Conservation (phyloP, 2,113 vertebrate species). For the Notarius quadriscutis region DNA sequence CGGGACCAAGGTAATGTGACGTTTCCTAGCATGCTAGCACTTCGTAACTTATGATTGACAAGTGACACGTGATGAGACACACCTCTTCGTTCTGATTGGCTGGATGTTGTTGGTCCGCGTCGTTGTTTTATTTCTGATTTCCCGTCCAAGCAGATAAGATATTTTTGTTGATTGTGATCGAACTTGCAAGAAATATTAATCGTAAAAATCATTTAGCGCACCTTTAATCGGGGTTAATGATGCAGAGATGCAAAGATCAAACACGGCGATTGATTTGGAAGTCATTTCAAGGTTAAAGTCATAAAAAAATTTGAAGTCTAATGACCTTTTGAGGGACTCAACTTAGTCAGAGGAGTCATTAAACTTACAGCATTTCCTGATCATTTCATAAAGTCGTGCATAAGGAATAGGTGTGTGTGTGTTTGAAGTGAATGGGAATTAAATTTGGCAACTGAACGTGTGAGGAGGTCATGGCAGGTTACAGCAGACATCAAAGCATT, state of each 20-base stretch:
- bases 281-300: slow-evolving; percentile 11
- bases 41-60: background rate
- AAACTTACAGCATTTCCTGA: slow-evolving; percentile 26
- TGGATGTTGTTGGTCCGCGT: background rate
- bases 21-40: background rate
- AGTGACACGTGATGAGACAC: background rate
- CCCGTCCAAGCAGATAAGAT: background rate
- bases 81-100: background rate
- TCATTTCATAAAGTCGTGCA: slow-evolving; percentile 25
- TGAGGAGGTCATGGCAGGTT: slow-evolving; percentile 34
- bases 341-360: background rate
- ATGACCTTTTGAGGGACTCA: background rate
- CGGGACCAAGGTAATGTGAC: too few species aligned
- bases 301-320: background rate
- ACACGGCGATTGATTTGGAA: background rate
- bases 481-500: slow-evolving; percentile 46
- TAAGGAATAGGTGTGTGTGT: background rate
- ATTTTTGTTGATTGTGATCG: background rate
- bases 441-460: slow-evolving; percentile 29
- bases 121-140: background rate
- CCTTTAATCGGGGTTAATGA: background rate
- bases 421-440: slow-evolving; percentile 22
- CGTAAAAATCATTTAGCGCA: too few species aligned
- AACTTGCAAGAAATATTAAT: background rate
- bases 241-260: background rate